These are phyloP conservation scores for Drosophila insularis DNA, from an alignment of 1,140 invertebrate species.

Conservation along the genomic window DNA sequence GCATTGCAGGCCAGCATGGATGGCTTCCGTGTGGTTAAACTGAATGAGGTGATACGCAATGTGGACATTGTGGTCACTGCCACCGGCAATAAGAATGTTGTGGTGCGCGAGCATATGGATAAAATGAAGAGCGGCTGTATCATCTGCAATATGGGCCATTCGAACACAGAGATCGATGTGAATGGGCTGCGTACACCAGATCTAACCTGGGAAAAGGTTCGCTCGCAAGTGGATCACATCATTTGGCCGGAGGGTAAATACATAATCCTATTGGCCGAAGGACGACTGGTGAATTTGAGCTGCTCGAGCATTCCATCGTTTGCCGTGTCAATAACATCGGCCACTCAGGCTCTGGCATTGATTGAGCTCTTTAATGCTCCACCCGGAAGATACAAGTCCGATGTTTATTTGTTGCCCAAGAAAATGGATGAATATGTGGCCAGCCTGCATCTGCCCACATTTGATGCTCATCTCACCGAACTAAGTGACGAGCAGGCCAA, in stretches of 20 bases:
- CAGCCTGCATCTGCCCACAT: conserved; percentile 95
- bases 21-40: conserved; percentile 96
- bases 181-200: conserved; percentile 96
- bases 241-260: conserved; percentile 97
- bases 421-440: conserved; percentile 99
- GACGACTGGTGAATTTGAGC: conserved; percentile 96
- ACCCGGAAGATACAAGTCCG: conserved; percentile 95
- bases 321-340: conserved; percentile 97
- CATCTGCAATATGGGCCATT: conserved; percentile 99
- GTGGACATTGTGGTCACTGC: conserved; percentile 98
- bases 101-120: conserved; percentile 97
- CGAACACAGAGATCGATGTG: conserved; percentile 99
- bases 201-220: conserved; percentile 97
- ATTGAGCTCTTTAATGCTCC: conserved; percentile 99
- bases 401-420: conserved; percentile 98
- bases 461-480: conserved; percentile 98
- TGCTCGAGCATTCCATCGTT: conserved; percentile 99
- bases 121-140: conserved; percentile 98
- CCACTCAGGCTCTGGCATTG: conserved; percentile 96
- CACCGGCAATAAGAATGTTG: conserved; percentile 98
- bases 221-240: conserved; percentile 98
- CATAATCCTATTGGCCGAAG: conserved; percentile 96
- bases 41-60: conserved; percentile 91
- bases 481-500: conserved; percentile 98
- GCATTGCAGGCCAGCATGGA: conserved; percentile 99